Evolutionary conservation across 2,797 vertebrate species (phyloP).

Genomic region (Diceros bicornis): DNA sequence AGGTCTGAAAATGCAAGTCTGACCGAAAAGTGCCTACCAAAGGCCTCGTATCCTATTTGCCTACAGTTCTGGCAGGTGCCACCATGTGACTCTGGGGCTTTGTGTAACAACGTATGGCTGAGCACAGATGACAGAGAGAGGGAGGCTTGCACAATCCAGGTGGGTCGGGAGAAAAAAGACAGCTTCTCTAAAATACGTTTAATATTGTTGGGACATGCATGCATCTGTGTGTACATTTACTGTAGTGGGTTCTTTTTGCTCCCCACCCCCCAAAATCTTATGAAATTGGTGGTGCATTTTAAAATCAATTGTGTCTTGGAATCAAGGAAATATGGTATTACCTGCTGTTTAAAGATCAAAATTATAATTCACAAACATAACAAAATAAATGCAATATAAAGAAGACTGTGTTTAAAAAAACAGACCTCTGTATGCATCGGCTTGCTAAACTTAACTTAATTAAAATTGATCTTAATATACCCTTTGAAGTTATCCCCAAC

Average conservation of each 20-base stretch:
- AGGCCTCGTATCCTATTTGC: background rate
- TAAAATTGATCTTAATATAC: background rate
- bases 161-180: background rate
- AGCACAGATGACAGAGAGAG: background rate
- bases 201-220: background rate
- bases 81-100: background rate
- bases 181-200: background rate
- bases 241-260: background rate
- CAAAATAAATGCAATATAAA: conserved; percentile 48
- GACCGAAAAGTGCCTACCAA: background rate
- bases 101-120: background rate
- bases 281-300: background rate
- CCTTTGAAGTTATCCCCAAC: background rate
- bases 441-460: background rate
- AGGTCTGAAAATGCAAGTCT: conserved; percentile 55
- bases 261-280: background rate
- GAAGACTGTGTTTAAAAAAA: background rate
- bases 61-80: background rate
- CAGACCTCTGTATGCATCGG: background rate
- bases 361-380: conserved; percentile 19
- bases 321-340: background rate
- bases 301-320: conserved; percentile 1
- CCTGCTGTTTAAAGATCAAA: background rate
- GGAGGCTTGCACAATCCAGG: background rate
- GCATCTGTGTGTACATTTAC: background rate